Evolutionary conservation across 1,140 invertebrate species (phyloP).

Genomic region (Heliothis virescens): DNA sequence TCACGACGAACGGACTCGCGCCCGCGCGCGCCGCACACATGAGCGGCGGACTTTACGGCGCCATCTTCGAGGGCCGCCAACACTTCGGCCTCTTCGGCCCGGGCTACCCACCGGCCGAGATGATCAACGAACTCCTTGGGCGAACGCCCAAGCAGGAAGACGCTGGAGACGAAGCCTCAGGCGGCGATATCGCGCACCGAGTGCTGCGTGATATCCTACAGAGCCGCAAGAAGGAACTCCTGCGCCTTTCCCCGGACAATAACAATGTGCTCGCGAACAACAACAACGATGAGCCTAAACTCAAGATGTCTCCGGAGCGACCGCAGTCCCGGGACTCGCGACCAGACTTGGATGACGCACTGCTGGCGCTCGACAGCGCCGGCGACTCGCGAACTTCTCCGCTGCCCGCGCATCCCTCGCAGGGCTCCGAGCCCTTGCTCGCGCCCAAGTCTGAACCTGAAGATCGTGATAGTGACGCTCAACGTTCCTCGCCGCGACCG

Average conservation of each 20-base stretch:
- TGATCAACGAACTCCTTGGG: conserved; percentile 93
- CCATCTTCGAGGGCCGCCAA: conserved; percentile 91
- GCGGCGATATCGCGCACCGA: conserved; percentile 91
- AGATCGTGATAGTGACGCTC: conserved; percentile 86
- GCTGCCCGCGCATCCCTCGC: conserved; percentile 88
- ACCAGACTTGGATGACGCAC: conserved; percentile 87
- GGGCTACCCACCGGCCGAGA: conserved; percentile 93
- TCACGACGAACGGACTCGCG: conserved; percentile 93
- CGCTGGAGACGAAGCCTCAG: conserved; percentile 82
- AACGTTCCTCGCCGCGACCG: conserved; percentile 86
- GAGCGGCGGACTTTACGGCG: conserved; percentile 93
- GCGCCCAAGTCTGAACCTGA: conserved; percentile 90
- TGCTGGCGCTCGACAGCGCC: conserved; percentile 88
- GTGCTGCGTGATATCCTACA: conserved; percentile 94
- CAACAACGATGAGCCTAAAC: conserved; percentile 88
- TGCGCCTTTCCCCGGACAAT: conserved; percentile 88
- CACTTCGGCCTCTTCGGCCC: conserved; percentile 92
- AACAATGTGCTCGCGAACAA: conserved; percentile 86
- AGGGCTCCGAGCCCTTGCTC: conserved; percentile 84
- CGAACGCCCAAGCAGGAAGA: conserved; percentile 91
- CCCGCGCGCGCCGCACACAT: conserved; percentile 93
- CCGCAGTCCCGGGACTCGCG: conserved; percentile 87
- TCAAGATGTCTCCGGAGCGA: conserved; percentile 88
- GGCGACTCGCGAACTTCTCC: conserved; percentile 90
- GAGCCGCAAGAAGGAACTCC: conserved; percentile 91